Percentiles rank a stretch among this genome's conserved stretches.
Evolutionary conservation across 1,140 invertebrate genomes (phyloP).

Genomic region (Stegodyphus mimosarum): DNA sequence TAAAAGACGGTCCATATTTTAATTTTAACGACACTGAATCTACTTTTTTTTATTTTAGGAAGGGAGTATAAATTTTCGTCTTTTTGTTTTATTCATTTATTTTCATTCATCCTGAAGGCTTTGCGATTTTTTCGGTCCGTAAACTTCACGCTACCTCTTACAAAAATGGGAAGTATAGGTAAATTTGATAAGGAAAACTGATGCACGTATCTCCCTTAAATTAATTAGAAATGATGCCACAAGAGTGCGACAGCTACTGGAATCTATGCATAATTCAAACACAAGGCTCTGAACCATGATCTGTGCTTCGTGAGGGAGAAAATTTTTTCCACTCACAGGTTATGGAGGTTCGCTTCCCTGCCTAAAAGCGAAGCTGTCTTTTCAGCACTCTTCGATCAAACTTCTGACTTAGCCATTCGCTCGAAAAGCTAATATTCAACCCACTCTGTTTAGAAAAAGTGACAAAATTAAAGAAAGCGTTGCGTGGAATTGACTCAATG

Average conservation of each 20-base stretch:
- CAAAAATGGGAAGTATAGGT: conserved; percentile 29
- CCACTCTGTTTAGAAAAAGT: no score
- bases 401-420: background rate
- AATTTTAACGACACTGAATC: no score
- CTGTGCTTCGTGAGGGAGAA: background rate
- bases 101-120: no score
- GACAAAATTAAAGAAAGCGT: no score
- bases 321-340: no score
- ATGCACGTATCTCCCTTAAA: conserved; percentile 33
- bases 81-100: no score
- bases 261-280: conserved; percentile 39
- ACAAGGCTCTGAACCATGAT: conserved; percentile 21
- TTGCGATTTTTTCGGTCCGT: background rate
- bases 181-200: conserved; percentile 49
- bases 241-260: background rate
- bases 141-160: conserved; percentile 17
- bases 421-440: no score
- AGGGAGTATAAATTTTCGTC: no score
- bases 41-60: background rate
- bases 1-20: no score
- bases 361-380: background rate
- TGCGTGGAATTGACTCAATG: no score
- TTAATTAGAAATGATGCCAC: conserved; percentile 35
- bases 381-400: background rate
- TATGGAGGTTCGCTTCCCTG: no score